Conservation (phyloP, 2,797 vertebrate species). For the Alectoris magna region DNA sequence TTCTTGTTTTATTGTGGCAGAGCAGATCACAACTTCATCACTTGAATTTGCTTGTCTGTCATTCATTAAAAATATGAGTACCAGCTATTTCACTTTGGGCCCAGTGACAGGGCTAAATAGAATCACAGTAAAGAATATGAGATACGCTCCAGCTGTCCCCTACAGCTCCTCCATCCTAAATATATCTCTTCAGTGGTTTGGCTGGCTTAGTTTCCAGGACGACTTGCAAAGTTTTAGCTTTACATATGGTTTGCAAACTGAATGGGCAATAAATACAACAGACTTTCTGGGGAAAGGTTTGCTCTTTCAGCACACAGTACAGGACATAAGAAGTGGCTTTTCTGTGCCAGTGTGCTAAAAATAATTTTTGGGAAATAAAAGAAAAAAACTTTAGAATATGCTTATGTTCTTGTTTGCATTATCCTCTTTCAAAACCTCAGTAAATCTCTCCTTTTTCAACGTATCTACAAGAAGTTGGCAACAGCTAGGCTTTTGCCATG, state of each 20-base stretch:
- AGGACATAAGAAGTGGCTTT: neutral
- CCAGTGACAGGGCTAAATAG: neutral
- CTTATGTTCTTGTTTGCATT: neutral
- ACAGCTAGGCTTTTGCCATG: neutral
- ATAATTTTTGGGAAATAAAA: neutral
- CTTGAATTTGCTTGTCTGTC: conserved; percentile 25
- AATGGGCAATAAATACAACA: conserved; percentile 41
- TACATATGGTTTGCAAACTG: conserved; percentile 1
- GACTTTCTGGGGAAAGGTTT: neutral
- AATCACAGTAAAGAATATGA: neutral
- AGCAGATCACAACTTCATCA: neutral
- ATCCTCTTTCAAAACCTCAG: neutral
- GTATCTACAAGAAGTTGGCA: conserved; percentile 16
- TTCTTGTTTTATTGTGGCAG: neutral
- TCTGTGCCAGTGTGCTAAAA: neutral
- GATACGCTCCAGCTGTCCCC: conserved; percentile 7
- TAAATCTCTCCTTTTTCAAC: neutral
- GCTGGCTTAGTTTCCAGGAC: conserved; percentile 53
- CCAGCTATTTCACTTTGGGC: neutral
- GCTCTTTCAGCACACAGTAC: neutral
- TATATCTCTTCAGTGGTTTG: conserved; percentile 48
- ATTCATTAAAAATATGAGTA: conserved; percentile 21
- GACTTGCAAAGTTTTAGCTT: conserved; percentile 33
- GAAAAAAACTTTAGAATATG: neutral
- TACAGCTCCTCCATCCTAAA: conserved; percentile 5